Base-by-base conservation (phyloP, 2,797 vertebrate genomes). In the Hypotaenidia okinawae region DNA sequence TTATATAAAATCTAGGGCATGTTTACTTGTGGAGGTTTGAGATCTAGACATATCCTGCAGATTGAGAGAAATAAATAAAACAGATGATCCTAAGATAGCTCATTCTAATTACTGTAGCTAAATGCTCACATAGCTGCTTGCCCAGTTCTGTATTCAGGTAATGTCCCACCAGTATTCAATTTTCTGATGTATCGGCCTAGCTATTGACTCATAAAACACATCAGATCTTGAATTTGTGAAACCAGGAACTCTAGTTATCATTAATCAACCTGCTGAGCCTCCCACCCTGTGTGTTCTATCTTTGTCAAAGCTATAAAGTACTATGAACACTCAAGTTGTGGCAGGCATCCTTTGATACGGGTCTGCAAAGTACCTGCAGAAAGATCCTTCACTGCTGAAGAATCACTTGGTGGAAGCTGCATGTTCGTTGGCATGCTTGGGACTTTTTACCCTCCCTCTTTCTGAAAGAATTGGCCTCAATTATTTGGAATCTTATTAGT, bases 1-100 rank as follows among this genome's bases (percentile, higher is more conserved):
- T 96, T 79, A 95, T 69, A 81, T 13, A 81, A 93, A 90, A 92
- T 79, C 82, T 91, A 76, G 91, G 84, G 35, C 76, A 86, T 47
- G 52, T 61, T 93, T 87, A 41, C 58, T 67, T 86, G n/a, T 12
- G 51, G 24, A 90, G 35, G 33, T 75, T 77, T 62, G 62, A 69
- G n/a, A 88, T 45, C 41, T 33, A 77, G 79, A 86, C 6, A 17
- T 23, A 72, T 10, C 28, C 17, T 43, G 23, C 41, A 75, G 68
- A 77, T 4, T 41, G 52, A 67, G 67, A 49, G 10, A 33, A 5
- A 66, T 69, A 86, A 76, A 52, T 10, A 30, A 54, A 76, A 23
- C 32, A 9, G 1, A 57, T 39, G 35, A 94, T 82, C 1, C 1
- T 67, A 79, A 88, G 4, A 75, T 10, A 81, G 41, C 37, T 74